These are phyloP conservation scores for Pyxicephalus adspersus DNA, from an alignment of 2,113 vertebrate genomes.

Conservation along the genomic window DNA sequence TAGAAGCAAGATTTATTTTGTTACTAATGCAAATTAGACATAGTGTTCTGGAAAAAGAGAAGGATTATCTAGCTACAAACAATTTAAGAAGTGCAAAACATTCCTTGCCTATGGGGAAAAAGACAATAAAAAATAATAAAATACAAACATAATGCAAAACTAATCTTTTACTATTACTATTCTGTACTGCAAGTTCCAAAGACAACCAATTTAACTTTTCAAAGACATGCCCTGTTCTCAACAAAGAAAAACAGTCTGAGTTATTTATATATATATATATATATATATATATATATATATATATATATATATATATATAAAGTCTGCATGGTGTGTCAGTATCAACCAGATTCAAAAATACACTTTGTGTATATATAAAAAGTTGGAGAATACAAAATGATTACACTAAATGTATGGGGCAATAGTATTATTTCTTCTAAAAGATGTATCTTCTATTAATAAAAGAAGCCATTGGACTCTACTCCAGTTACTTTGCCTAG, in stretches of 20 bases:
- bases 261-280: not conserved
- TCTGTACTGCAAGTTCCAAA: constrained; percentile 26
- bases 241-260: not conserved
- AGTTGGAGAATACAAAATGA: too few relatives aligned
- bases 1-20: constrained; percentile 27
- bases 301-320: too few relatives aligned
- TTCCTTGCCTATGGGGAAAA: constrained; percentile 26
- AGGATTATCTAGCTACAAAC: constrained; percentile 20
- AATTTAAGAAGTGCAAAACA: constrained; percentile 13
- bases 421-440: too few relatives aligned
- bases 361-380: too few relatives aligned
- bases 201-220: not conserved
- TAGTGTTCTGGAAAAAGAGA: constrained; percentile 12
- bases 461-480: too few relatives aligned
- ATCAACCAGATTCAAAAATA: too few relatives aligned
- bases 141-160: constrained; percentile 26
- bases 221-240: not conserved
- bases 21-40: constrained; percentile 23
- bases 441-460: too few relatives aligned
- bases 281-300: too few relatives aligned
- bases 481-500: too few relatives aligned
- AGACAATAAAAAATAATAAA: constrained; percentile 46
- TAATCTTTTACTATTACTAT: constrained; percentile 40
- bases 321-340: too few relatives aligned
- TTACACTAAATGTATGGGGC: too few relatives aligned